A percentile compares a stretch with the other conserved stretches of the same genome.
phyloP scores from a whole-genome alignment of 2,797 vertebrate species.

The Chelmon rostratus region DNA sequence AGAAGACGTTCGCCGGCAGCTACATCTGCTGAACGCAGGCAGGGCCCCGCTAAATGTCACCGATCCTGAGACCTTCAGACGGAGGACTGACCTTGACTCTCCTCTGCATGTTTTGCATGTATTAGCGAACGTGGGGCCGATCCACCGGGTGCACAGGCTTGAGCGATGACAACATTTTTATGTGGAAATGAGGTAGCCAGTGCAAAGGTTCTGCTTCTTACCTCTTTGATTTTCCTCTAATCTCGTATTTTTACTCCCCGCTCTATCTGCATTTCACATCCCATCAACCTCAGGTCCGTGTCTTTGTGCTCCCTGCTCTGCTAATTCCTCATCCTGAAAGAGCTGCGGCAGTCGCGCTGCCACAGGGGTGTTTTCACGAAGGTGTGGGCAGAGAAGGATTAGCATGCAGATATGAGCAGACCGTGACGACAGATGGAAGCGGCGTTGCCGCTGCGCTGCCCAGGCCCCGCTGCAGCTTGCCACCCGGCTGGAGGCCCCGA shows the following conservation, averaged over 20 bases:
- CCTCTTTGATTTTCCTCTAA: constrained; percentile 56
- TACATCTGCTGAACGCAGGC: constrained; percentile 52
- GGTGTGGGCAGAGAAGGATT: constrained; percentile 76
- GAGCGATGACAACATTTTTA: constrained; percentile 38
- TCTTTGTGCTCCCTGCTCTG: constrained; percentile 59
- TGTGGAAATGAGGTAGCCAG: constrained; percentile 43
- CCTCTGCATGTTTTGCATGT: constrained; percentile 52
- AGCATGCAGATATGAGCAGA: constrained; percentile 77
- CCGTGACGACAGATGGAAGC: constrained; percentile 84
- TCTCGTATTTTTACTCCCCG: constrained; percentile 48
- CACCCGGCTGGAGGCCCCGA: constrained; percentile 77
- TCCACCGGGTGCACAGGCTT: not conserved
- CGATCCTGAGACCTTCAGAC: constrained; percentile 57
- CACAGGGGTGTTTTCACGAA: constrained; percentile 62
- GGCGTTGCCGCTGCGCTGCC: constrained; percentile 63
- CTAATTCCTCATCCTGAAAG: constrained; percentile 70
- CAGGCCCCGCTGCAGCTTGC: constrained; percentile 76
- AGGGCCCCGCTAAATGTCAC: constrained; percentile 65
- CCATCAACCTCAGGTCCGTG: constrained; percentile 57
- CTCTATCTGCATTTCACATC: constrained; percentile 69
- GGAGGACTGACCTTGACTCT: constrained; percentile 71
- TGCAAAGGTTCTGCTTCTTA: constrained; percentile 37
- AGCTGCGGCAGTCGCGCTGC: constrained; percentile 40
- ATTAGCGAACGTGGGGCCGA: constrained; percentile 44
- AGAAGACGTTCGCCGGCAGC: constrained; percentile 65